Base-by-base conservation (phyloP, 2,888 invertebrate genomes). In the Cryptocheilus praepositus region DNA sequence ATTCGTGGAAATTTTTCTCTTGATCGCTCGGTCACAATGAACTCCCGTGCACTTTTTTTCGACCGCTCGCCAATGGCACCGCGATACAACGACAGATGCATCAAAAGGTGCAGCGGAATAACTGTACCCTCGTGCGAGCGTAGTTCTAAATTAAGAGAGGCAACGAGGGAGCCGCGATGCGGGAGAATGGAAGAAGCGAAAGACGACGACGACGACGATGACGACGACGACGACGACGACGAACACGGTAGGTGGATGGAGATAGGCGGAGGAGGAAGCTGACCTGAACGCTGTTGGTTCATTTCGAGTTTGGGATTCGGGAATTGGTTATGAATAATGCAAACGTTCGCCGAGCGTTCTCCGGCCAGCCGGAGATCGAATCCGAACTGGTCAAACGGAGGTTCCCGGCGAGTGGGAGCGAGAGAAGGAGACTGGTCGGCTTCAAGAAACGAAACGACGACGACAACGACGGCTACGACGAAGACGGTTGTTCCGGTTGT, bases 301-400 rank as follows among this genome's bases (percentile, higher is more conserved):
- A 83, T 84, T 85, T 85, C 77, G 80, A 83, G 83, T 82, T 83
- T 77, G 74, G 83, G 83, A 86, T 86, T 86, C 82, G 85, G 86
- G 83, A 86, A 86, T 86, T 86, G 86, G 86, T 86, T 86, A 86
- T 86, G 86, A 86, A 86, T 86, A 86, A 86, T 86, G 85, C 86
- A 86, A 77, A 71, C 76, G 75, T 71, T 72, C 76, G 61, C 67
- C 64, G 46, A n/a, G 71, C 77, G 73, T 73, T 72, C 74, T 75
- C 64, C 69, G 71, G 70, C 68, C 72, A 69, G 69, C 69, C 71
- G 79, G 76, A 79, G 81, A 81, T 83, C 77, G 82, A 82, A 83
- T 81, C 78, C 82, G 71, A 72, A 74, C 70, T 70, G 82, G 77
- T 83, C 78, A 79, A 80, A 77, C 79, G 77, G 65, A 71, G 81